Evolutionary conservation across 1,140 invertebrate species (phyloP).

Genomic region (Lanistes nyassanus): DNA sequence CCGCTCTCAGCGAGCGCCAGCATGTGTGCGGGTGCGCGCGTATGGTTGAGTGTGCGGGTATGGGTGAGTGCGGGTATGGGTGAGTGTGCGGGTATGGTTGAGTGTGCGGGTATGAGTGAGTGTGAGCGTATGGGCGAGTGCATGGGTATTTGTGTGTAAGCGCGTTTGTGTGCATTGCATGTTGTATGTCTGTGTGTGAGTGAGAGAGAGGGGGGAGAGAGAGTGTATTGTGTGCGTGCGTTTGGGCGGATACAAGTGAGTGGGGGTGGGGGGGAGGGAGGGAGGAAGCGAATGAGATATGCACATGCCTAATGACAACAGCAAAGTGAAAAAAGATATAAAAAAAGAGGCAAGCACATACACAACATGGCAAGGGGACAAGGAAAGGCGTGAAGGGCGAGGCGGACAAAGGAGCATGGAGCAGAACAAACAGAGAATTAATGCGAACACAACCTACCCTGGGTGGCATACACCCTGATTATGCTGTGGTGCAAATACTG

Average conservation of each 20-base stretch:
- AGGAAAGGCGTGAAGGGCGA: no score
- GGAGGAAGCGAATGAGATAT: constrained; percentile 10
- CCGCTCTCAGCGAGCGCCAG: neutral
- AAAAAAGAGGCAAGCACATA: neutral
- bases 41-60: neutral
- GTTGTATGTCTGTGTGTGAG: neutral
- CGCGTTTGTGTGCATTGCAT: neutral
- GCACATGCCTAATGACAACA: no score
- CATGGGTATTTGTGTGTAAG: constrained; percentile 11
- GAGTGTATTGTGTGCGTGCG: neutral
- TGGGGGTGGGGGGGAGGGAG: neutral
- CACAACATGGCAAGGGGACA: neutral
- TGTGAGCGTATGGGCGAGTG: constrained; percentile 14
- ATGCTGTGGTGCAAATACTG: no score
- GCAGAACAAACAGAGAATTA: no score
- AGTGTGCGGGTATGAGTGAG: constrained; percentile 13
- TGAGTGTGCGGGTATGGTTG: neutral
- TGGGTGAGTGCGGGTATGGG: constrained; percentile 1
- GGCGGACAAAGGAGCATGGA: no score
- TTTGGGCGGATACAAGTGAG: neutral
- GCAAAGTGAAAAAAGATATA: neutral
- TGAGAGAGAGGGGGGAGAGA: neutral
- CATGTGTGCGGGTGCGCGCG: neutral
- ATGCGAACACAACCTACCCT: no score
- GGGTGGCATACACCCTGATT: no score